Conservation (phyloP, 2,113 vertebrate species). For the Atlantisia rogersi region DNA sequence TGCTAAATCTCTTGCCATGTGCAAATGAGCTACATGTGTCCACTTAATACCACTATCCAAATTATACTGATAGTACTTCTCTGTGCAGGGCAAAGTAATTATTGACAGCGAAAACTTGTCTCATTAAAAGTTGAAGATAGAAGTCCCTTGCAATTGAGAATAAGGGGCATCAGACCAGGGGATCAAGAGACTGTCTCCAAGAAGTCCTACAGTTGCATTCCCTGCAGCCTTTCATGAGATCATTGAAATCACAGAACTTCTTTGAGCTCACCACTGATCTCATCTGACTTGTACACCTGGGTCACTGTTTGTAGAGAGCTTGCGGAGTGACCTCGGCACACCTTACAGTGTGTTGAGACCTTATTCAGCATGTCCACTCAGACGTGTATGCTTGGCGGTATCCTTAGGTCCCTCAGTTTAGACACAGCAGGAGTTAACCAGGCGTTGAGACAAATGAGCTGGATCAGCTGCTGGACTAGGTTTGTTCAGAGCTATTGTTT, state of each 20-base stretch:
- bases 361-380: accelerated
- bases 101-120: background rate
- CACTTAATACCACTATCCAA: background rate
- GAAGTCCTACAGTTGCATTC: background rate
- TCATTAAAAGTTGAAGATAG: background rate
- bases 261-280: background rate
- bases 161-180: background rate
- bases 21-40: background rate
- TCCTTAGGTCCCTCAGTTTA: background rate
- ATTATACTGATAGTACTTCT: background rate
- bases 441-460: background rate
- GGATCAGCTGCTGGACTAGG: background rate
- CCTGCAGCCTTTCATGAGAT: background rate
- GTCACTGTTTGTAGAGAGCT: background rate
- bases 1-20: background rate
- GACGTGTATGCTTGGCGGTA: background rate
- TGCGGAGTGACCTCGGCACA: accelerated
- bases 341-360: background rate
- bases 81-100: background rate
- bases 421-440: background rate
- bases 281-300: background rate
- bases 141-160: background rate
- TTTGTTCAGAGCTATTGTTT: background rate
- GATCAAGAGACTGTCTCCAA: background rate
- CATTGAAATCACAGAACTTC: accelerated